Conservation (phyloP, 2,888 invertebrate genomes). For the Villa cingulata region DNA sequence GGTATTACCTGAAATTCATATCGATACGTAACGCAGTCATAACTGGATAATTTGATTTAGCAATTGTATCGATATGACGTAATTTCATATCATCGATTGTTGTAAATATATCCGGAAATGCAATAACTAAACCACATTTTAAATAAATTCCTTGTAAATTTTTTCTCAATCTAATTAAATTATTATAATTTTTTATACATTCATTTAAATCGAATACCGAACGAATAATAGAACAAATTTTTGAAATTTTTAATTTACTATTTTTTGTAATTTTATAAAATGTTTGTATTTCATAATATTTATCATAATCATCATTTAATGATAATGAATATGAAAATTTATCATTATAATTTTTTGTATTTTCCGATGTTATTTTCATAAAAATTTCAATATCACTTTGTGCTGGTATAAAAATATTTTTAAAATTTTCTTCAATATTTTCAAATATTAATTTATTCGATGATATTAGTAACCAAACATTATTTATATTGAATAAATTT, state of each 20-base stretch:
- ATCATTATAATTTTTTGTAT: no score
- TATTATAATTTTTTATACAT: slow-evolving; percentile 22
- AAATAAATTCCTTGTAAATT: slow-evolving; percentile 29
- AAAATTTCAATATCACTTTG: slow-evolving; percentile 23
- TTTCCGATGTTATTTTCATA: not conserved
- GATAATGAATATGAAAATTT: no score
- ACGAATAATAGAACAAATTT: slow-evolving; percentile 15
- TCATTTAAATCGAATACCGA: slow-evolving; percentile 14
- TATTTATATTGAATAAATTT: slow-evolving; percentile 29
- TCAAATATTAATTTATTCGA: not conserved
- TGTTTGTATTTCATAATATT: slow-evolving; percentile 15
- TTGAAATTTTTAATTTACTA: slow-evolving; percentile 19
- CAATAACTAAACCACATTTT: slow-evolving; percentile 29
- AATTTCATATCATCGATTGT: slow-evolving; percentile 29
- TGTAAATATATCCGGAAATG: slow-evolving; percentile 32
- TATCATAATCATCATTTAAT: no score
- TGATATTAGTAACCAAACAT: slow-evolving; percentile 23
- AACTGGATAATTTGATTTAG: slow-evolving; percentile 35
- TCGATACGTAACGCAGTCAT: slow-evolving; percentile 29
- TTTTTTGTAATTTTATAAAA: slow-evolving; percentile 26
- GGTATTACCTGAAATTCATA: slow-evolving; percentile 36
- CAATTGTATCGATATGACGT: slow-evolving; percentile 35
- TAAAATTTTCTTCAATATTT: not conserved
- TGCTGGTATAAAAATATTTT: slow-evolving; percentile 8
- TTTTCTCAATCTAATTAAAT: slow-evolving; percentile 25